Evolutionary conservation across 1,140 invertebrate species (phyloP).

Genomic region (Sitophilus oryzae): DNA sequence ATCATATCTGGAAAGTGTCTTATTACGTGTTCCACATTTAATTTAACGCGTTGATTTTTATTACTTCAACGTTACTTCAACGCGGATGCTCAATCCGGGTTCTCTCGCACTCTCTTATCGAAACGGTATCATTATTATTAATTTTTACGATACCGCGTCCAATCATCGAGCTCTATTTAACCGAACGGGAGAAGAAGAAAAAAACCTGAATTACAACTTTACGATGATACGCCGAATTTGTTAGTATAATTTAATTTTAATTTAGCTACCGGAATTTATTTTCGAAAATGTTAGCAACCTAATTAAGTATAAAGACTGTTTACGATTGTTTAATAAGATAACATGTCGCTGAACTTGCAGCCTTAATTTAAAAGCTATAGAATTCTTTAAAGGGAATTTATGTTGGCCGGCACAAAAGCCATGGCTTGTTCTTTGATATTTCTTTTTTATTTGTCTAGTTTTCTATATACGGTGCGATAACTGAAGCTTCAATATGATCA

Average conservation of each 20-base stretch:
- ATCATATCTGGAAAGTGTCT: too few relatives aligned
- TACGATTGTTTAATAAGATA: constrained; percentile 13
- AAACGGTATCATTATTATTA: neutral
- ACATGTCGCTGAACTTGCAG: constrained; percentile 4
- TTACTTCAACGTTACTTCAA: too few relatives aligned
- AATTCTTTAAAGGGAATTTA: neutral
- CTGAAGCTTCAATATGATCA: too few relatives aligned
- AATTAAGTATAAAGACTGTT: constrained; percentile 11
- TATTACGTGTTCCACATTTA: too few relatives aligned
- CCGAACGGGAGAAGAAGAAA: too few relatives aligned
- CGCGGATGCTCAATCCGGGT: too few relatives aligned
- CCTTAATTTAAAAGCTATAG: neutral
- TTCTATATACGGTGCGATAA: too few relatives aligned
- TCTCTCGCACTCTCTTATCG: neutral
- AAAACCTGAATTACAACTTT: constrained; percentile 13
- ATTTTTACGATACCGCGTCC: neutral
- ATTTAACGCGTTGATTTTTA: too few relatives aligned
- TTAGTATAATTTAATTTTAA: constrained; percentile 22
- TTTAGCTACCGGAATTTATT: constrained; percentile 17
- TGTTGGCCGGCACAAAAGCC: neutral
- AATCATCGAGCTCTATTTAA: neutral
- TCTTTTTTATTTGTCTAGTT: too few relatives aligned
- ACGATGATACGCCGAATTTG: constrained; percentile 13
- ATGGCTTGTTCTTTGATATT: too few relatives aligned
- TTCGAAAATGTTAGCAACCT: constrained; percentile 11